Conservation (phyloP, 2,888 invertebrate genomes). For the Nomada fucata region DNA sequence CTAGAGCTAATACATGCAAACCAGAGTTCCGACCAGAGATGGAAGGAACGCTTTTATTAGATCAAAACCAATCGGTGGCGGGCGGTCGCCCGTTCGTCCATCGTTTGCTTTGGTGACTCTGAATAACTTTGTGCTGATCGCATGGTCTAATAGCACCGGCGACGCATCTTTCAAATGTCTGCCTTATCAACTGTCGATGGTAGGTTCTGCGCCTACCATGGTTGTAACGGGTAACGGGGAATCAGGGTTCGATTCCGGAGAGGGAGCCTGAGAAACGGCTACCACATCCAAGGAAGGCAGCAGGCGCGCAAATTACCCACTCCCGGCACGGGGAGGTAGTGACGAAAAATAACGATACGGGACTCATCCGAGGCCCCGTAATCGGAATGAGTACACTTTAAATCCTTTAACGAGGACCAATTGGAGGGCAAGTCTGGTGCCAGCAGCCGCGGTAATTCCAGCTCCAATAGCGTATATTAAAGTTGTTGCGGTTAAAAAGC, state of each 20-base stretch:
- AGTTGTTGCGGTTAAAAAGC: slow-evolving; percentile 89
- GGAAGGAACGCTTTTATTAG: slow-evolving; percentile 41
- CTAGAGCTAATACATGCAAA: slow-evolving; percentile 89
- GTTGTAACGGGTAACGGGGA: too few relatives aligned
- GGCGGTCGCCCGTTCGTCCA: slow-evolving; percentile 21
- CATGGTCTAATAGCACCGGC: too few relatives aligned
- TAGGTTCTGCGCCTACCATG: too few relatives aligned
- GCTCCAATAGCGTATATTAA: slow-evolving; percentile 86
- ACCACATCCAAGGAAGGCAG: slow-evolving; percentile 88
- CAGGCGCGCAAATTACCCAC: slow-evolving; percentile 88
- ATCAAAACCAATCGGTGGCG: slow-evolving; percentile 43
- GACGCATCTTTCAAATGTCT: too few relatives aligned
- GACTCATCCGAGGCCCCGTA: slow-evolving; percentile 85
- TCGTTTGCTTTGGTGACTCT: background rate
- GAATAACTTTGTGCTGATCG: too few relatives aligned
- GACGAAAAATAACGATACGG: slow-evolving; percentile 86
- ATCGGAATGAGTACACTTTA: slow-evolving; percentile 87
- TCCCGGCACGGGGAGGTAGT: slow-evolving; percentile 86
- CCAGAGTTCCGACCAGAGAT: slow-evolving; percentile 83
- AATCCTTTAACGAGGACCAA: slow-evolving; percentile 87
- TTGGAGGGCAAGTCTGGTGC: slow-evolving; percentile 89
- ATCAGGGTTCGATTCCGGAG: too few relatives aligned
- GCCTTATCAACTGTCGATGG: too few relatives aligned
- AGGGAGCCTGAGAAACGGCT: slow-evolving; percentile 79
- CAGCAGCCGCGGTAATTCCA: slow-evolving; percentile 90